Conservation (phyloP, 1,140 invertebrate genomes). For the Drosophila athabasca region DNA sequence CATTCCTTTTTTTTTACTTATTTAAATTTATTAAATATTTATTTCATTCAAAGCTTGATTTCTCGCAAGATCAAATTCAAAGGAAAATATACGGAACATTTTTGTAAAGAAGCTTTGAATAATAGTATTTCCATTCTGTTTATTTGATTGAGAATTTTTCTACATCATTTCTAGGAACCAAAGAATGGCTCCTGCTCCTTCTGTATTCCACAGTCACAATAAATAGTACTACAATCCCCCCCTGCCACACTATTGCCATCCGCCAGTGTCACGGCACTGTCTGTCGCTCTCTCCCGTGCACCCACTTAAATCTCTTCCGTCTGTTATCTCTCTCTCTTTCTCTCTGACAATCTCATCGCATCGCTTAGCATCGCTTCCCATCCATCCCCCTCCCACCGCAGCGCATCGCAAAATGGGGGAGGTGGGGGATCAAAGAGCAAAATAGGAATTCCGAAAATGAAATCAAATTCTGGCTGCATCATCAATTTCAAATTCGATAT, state of each 20-base stretch:
- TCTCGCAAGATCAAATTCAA: too few species aligned
- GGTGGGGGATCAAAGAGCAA: constrained; percentile 17
- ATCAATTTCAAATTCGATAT: constrained; percentile 62
- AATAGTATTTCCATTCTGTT: not conserved
- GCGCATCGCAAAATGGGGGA: not conserved
- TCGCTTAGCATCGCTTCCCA: too few species aligned
- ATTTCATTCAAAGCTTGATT: too few species aligned
- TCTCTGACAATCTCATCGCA: constrained; percentile 17
- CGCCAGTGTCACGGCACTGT: constrained; percentile 27
- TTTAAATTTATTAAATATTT: too few species aligned
- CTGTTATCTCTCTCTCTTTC: not conserved
- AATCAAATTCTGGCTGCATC: constrained; percentile 67
- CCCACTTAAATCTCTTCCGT: too few species aligned
- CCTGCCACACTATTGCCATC: not conserved
- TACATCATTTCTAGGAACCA: too few species aligned
- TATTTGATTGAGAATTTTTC: too few species aligned
- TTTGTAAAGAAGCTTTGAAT: not conserved
- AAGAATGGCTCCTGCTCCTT: too few species aligned
- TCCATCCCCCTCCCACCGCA: not conserved
- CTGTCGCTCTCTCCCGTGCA: constrained; percentile 5
- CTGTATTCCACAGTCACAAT: too few species aligned
- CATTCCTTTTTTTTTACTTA: too few species aligned
- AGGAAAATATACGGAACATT: too few species aligned
- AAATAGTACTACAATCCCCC: too few species aligned
- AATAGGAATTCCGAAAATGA: constrained; percentile 49